Evolutionary conservation across 2,888 invertebrate genomes (phyloP).

Genomic region (Pogonocherus hispidulus): DNA sequence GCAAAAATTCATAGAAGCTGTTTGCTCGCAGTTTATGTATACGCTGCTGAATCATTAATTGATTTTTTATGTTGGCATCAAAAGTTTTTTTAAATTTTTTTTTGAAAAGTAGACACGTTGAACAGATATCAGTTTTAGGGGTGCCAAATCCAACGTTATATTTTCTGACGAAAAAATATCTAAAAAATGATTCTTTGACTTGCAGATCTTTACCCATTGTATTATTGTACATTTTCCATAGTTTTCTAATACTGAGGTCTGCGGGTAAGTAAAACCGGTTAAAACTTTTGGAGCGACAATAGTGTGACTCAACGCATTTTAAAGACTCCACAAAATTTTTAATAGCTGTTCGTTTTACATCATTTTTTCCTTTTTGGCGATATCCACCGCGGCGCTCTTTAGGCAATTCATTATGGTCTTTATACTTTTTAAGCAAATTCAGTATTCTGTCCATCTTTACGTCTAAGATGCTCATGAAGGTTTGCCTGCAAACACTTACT

Average conservation of each 20-base stretch:
- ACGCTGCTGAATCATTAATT: not conserved
- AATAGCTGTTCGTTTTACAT: not conserved
- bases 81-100: not conserved
- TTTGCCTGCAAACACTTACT: conserved; percentile 1
- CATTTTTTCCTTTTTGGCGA: not conserved
- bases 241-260: conserved; percentile 10
- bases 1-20: conserved; percentile 7
- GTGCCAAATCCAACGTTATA: conserved; percentile 7
- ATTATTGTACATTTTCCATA: conserved; percentile 11
- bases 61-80: not conserved
- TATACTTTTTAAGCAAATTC: conserved; percentile 1
- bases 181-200: conserved; percentile 14
- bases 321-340: conserved; percentile 10
- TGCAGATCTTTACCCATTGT: not conserved
- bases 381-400: not conserved
- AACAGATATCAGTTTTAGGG: conserved; percentile 14
- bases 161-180: conserved; percentile 2
- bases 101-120: conserved; percentile 1
- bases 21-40: conserved; percentile 9
- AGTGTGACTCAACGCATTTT: conserved; percentile 2
- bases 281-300: conserved; percentile 9
- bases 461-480: not conserved
- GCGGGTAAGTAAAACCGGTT: conserved; percentile 13
- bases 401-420: not conserved
- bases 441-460: conserved; percentile 5